phyloP scores from a whole-genome alignment of 2,888 invertebrate genomes.

The Agonopterix subpropinquella region DNA sequence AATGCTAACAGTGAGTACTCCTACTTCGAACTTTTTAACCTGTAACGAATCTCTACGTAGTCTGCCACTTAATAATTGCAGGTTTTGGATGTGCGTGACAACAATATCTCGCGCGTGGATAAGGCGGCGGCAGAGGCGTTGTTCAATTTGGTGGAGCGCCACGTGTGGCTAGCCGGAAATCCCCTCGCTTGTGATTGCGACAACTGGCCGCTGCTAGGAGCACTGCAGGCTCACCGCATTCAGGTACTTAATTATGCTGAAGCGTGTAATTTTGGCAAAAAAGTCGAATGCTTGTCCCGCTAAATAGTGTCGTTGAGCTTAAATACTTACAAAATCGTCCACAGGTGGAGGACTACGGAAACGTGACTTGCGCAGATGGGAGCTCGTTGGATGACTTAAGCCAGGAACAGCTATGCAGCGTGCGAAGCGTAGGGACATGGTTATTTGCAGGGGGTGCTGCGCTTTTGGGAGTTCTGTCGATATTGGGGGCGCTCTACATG shows the following conservation, averaged over 20 bases:
- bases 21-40: no score
- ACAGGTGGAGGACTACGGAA: neutral
- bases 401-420: neutral
- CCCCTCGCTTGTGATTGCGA: constrained; percentile 12
- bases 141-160: neutral
- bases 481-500: constrained; percentile 7
- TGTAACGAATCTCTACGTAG: no score
- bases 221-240: constrained; percentile 2
- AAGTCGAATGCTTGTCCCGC: no score
- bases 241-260: neutral
- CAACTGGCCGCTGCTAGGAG: constrained; percentile 16
- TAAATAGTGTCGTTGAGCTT: no score
- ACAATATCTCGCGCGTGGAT: neutral
- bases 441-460: neutral
- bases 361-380: neutral
- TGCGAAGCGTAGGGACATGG: neutral
- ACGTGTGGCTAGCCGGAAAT: constrained; percentile 14
- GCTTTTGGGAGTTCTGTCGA: constrained; percentile 11
- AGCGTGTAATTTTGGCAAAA: no score
- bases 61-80: no score
- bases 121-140: neutral
- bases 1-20: no score
- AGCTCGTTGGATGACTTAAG: neutral
- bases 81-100: neutral
- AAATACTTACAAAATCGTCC: constrained; percentile 2